These are phyloP conservation scores for Drosophila pruinosa DNA, from an alignment of 1,140 invertebrate species.

Conservation along the genomic window DNA sequence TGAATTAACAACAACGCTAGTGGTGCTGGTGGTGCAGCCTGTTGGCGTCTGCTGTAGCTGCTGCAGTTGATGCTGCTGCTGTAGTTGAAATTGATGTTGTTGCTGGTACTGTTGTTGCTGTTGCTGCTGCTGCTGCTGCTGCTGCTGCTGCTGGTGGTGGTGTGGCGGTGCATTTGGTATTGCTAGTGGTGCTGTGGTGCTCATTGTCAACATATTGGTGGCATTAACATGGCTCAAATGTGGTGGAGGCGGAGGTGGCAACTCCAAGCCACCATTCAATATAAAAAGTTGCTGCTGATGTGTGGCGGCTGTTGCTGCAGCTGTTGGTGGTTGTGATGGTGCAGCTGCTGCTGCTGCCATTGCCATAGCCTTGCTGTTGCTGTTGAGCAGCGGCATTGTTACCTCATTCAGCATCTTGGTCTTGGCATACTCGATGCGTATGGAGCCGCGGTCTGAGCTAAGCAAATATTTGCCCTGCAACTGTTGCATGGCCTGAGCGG, in stretches of 20 bases:
- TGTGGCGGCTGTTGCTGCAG: conserved; percentile 9
- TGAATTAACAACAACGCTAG: conserved; percentile 80
- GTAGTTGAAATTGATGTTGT: conserved; percentile 45
- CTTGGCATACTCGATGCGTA: conserved; percentile 99
- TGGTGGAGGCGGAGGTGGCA: conserved; percentile 18
- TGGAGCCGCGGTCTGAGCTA: conserved; percentile 96
- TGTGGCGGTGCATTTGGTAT: conserved; percentile 4
- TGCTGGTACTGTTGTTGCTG: conserved; percentile 49
- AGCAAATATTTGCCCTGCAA: conserved; percentile 97
- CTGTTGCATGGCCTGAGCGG: conserved; percentile 94
- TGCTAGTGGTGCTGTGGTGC: conserved; percentile 29
- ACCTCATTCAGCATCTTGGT: conserved; percentile 91
- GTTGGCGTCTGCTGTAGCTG: conserved; percentile 45
- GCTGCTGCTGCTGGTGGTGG: conserved; percentile 14
- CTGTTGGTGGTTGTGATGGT: conserved; percentile 8
- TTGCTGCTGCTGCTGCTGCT: conserved; percentile 40
- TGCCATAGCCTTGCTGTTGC: neutral
- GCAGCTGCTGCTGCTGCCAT: conserved; percentile 18
- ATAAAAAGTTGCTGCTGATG: conserved; percentile 53
- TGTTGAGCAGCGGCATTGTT: conserved; percentile 35
- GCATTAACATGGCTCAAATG: conserved; percentile 19
- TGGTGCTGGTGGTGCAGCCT: conserved; percentile 58
- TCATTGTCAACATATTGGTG: conserved; percentile 20
- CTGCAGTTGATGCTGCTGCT: conserved; percentile 32
- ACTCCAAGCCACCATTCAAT: conserved; percentile 55